phyloP scores from a whole-genome alignment of 2,113 vertebrate species.

The Rhinoderma darwinii region DNA sequence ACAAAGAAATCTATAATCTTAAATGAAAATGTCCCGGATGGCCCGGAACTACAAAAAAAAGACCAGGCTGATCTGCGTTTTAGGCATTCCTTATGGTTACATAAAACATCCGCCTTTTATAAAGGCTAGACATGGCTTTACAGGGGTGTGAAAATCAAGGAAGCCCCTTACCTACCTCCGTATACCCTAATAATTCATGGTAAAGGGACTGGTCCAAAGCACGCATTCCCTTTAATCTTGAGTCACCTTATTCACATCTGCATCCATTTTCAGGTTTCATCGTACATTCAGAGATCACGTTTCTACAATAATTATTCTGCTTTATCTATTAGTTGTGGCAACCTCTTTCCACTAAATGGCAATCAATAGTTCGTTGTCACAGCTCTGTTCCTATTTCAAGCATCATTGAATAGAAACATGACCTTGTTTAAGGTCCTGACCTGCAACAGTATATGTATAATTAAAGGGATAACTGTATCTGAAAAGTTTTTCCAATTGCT shows the following conservation, averaged over 20 bases:
- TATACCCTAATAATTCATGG: not conserved
- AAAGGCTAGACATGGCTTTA: no score
- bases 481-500: not conserved
- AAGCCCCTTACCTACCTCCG: no score
- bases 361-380: not conserved
- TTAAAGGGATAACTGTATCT: not conserved
- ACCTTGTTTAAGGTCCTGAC: slow-evolving; percentile 8
- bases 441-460: not conserved
- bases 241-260: not conserved
- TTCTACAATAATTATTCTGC: not conserved
- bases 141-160: no score
- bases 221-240: not conserved
- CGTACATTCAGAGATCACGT: not conserved
- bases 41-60: no score
- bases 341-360: not conserved
- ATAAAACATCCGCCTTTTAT: no score
- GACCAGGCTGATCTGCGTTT: no score
- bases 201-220: no score
- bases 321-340: not conserved
- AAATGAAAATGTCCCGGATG: no score
- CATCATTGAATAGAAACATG: not conserved
- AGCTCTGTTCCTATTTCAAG: not conserved
- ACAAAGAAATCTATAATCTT: no score
- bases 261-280: not conserved
- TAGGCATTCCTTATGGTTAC: no score